Conservation (phyloP, 1,140 invertebrate species). For the Calephelis nemesis region DNA sequence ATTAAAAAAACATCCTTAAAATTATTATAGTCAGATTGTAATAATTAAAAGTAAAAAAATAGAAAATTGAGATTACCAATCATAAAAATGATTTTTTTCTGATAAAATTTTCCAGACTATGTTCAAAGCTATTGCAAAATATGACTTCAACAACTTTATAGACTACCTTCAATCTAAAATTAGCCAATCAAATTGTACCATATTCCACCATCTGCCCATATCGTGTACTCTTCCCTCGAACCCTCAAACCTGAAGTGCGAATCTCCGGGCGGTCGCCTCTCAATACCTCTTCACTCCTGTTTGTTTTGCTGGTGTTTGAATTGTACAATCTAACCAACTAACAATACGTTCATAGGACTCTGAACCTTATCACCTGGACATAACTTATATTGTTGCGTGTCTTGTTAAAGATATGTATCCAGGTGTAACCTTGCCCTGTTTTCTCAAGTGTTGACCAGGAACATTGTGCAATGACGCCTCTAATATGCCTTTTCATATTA, state of each 20-base stretch:
- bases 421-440: conserved; percentile 32
- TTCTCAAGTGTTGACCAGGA: conserved; percentile 45
- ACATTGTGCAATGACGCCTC: conserved; percentile 48
- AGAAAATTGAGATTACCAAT: too few relatives aligned
- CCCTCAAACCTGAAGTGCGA: conserved; percentile 55
- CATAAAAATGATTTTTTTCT: too few relatives aligned
- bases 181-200: too few relatives aligned
- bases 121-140: too few relatives aligned
- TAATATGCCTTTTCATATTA: conserved; percentile 46
- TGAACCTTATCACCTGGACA: not conserved
- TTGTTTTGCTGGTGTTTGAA: conserved; percentile 68
- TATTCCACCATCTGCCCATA: conserved; percentile 33
- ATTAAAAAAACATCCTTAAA: too few relatives aligned
- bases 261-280: conserved; percentile 66
- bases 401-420: not conserved
- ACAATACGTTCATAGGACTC: conserved; percentile 20
- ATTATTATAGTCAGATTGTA: too few relatives aligned
- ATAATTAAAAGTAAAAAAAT: too few relatives aligned
- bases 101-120: too few relatives aligned
- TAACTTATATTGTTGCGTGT: conserved; percentile 16
- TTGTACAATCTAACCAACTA: conserved; percentile 34
- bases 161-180: too few relatives aligned
- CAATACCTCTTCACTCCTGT: conserved; percentile 51
- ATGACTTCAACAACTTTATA: too few relatives aligned
- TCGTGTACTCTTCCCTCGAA: conserved; percentile 50